Evolutionary conservation across 2,113 vertebrate species (phyloP).

Genomic region (Trogon surrucura): DNA sequence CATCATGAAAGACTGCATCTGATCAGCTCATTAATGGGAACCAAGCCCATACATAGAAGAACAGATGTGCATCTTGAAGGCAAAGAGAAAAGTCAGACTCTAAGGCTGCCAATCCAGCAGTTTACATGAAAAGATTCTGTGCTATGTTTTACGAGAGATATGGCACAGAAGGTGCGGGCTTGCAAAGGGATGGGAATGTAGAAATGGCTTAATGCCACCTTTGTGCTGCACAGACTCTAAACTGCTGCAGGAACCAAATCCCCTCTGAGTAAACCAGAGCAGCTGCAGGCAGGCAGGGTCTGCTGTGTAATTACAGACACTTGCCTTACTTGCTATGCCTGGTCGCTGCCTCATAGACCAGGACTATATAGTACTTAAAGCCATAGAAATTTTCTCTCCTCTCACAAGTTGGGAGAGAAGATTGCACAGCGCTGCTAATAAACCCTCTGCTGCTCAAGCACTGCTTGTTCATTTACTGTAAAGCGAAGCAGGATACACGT

Average conservation of each 20-base stretch:
- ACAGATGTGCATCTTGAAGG: conserved; percentile 47
- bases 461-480: not conserved
- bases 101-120: not conserved
- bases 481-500: not conserved
- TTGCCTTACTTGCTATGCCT: not conserved
- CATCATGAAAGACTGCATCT: conserved; percentile 30
- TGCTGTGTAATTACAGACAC: not conserved
- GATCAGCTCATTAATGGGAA: conserved; percentile 52
- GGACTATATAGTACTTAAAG: not conserved
- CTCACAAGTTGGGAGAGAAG: not conserved
- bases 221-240: not conserved
- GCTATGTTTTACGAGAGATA: not conserved
- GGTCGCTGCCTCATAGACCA: not conserved
- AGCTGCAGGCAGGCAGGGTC: not conserved
- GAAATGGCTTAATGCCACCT: conserved; percentile 37
- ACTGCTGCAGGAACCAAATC: not conserved
- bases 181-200: not conserved
- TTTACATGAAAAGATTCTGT: not conserved
- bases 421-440: not conserved
- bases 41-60: not conserved
- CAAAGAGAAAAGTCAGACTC: conserved; percentile 18
- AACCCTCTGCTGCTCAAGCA: not conserved
- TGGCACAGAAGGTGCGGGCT: conserved; percentile 4
- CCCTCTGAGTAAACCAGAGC: not conserved
- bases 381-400: not conserved